Evolutionary conservation across 1,140 invertebrate species (phyloP).

Genomic region (Druon quercuslanigerum): DNA sequence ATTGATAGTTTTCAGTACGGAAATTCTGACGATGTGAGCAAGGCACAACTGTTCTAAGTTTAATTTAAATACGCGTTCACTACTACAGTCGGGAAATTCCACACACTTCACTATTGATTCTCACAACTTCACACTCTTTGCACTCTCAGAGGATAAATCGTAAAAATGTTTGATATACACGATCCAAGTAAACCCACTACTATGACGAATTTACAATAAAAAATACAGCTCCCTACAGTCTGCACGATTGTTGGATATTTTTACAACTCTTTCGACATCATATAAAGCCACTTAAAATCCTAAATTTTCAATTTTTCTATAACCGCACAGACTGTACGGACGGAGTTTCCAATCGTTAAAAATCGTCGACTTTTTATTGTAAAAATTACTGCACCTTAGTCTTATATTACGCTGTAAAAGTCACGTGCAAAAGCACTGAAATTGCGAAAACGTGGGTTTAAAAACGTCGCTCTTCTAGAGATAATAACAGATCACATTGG

Average conservation of each 20-base stretch:
- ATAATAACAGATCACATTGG: slow-evolving; percentile 25
- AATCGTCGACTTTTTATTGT: neutral
- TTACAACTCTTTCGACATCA: neutral
- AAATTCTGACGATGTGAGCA: slow-evolving; percentile 27
- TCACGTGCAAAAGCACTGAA: slow-evolving; percentile 27
- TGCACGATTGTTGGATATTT: neutral
- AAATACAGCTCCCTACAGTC: slow-evolving; percentile 3
- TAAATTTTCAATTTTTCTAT: neutral
- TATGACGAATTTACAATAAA: slow-evolving; percentile 17
- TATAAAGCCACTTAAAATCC: neutral
- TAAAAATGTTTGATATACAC: slow-evolving; percentile 1
- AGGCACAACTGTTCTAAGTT: slow-evolving; percentile 19
- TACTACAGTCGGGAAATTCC: slow-evolving; percentile 19
- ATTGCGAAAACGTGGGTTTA: slow-evolving; percentile 26
- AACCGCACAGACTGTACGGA: neutral
- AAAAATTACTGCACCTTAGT: slow-evolving; percentile 24
- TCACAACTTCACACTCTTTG: slow-evolving; percentile 10
- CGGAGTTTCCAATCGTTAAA: slow-evolving; percentile 7
- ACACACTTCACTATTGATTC: slow-evolving; percentile 21
- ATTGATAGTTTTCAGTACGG: neutral
- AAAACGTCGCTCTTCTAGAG: slow-evolving; percentile 9
- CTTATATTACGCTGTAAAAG: slow-evolving; percentile 16
- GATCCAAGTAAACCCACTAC: neutral
- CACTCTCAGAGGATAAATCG: slow-evolving; percentile 11
- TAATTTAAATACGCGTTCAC: slow-evolving; percentile 22